Evolutionary conservation across 2,888 invertebrate genomes (phyloP).

Genomic region (Ectemnius cavifrons): DNA sequence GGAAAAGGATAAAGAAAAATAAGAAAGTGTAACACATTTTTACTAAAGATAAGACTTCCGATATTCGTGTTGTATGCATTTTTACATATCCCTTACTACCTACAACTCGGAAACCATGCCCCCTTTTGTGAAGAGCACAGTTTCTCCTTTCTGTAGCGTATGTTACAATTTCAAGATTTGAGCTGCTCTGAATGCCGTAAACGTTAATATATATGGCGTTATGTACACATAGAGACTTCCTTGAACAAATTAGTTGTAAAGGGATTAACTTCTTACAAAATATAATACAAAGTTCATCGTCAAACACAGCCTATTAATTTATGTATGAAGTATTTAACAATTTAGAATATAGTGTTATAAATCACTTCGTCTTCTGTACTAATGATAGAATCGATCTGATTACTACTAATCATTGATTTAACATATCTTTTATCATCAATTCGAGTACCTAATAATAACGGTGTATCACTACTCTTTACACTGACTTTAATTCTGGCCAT

Average conservation of each 20-base stretch:
- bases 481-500: constrained; percentile 75
- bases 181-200: constrained; percentile 25
- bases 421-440: constrained; percentile 63
- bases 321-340: constrained; percentile 31
- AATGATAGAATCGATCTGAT: constrained; percentile 72
- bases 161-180: constrained; percentile 28
- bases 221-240: constrained; percentile 51
- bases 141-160: constrained; percentile 8
- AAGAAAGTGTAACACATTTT: constrained; percentile 32
- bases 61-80: constrained; percentile 22
- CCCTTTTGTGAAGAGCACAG: background rate
- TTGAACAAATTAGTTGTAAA: constrained; percentile 39
- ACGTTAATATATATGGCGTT: constrained; percentile 54
- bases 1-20: constrained; percentile 19
- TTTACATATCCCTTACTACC: constrained; percentile 30
- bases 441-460: constrained; percentile 39
- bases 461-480: constrained; percentile 67
- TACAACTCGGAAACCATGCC: constrained; percentile 5
- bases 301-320: constrained; percentile 56
- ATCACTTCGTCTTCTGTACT: constrained; percentile 73
- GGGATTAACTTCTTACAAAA: constrained; percentile 24
- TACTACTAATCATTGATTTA: constrained; percentile 68
- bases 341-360: constrained; percentile 74
- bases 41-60: background rate
- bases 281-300: constrained; percentile 54